phyloP scores from a whole-genome alignment of 2,797 vertebrate species.

The Falco cherrug region DNA sequence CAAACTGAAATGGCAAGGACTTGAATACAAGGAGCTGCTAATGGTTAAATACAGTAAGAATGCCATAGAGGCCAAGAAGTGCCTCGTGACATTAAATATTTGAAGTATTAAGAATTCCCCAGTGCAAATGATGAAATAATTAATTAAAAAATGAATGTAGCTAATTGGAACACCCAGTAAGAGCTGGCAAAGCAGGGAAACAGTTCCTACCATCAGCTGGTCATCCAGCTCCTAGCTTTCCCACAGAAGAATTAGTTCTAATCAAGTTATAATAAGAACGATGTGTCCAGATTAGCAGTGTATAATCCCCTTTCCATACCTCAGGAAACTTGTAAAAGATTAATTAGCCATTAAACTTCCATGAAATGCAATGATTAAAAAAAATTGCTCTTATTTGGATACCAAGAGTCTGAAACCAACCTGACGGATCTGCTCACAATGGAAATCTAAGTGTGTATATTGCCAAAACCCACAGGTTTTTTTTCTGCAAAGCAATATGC shows the following conservation, averaged over 20 bases:
- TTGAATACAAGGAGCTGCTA: not conserved
- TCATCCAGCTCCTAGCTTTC: constrained; percentile 29
- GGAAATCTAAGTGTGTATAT: not conserved
- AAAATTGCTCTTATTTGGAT: not conserved
- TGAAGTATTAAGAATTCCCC: constrained; percentile 61
- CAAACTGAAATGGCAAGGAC: not conserved
- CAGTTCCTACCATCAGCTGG: constrained; percentile 50
- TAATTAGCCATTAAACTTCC: constrained; percentile 55
- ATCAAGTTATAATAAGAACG: constrained; percentile 67
- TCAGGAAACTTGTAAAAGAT: constrained; percentile 58
- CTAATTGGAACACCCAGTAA: constrained; percentile 64
- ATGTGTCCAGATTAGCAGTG: constrained; percentile 61
- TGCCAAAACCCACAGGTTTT: not conserved
- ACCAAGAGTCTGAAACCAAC: not conserved
- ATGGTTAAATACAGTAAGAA: constrained; percentile 30
- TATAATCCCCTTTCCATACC: constrained; percentile 56
- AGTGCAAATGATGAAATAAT: constrained; percentile 65
- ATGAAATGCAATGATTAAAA: constrained; percentile 10
- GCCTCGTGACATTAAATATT: constrained; percentile 62
- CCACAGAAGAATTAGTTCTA: constrained; percentile 53
- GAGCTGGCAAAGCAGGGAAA: constrained; percentile 27
- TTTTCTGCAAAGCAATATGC: not conserved
- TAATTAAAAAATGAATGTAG: constrained; percentile 54
- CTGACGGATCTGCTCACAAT: not conserved
- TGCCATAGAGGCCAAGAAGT: constrained; percentile 32